Base-by-base conservation (phyloP, 2,113 vertebrate genomes). In the Mohoua ochrocephala region DNA sequence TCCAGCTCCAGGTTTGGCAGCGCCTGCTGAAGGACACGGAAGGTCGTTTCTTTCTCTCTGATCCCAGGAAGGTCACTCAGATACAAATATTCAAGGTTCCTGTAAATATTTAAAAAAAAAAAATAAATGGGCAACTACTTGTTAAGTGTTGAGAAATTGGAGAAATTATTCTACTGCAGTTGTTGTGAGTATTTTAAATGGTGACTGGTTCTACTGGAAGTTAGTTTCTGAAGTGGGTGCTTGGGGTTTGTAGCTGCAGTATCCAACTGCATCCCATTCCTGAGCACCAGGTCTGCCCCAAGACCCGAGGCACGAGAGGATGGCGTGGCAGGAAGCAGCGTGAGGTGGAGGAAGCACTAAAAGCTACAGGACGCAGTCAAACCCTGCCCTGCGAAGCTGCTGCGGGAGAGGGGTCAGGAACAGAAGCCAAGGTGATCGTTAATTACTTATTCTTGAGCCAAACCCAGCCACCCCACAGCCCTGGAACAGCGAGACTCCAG, bases 11-110 rank as follows among this genome's bases (percentile, higher is more conserved):
- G 97, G 28, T 97, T 97, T 7, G 99, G 99, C 63, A 99, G 98
- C 1, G 99, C 98, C n/a, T 96, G 98, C 96, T 98, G 97, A 54
- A 99, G 97, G 85, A 98, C n/a, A 13, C 94, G 92, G 22, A 94
- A 71, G 4, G 99, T 98, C 6, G 22, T 96, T 75, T 98, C 97
- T 95, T 97, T 99, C 93, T 99, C 94, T 94, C 49, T 98, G 93
- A 99, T 70, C 70, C 98, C 99, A 24, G 99, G 99, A 54, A 99
- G 99, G 91, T 99, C 99, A 35, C 98, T 98, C 97, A 99, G 98
- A 83, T 98, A 98, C 96, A 99, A 98, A 95, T 98, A 97, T 91
- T 99, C 97, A 95, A 99, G 98, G 60, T 98, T 99, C 97, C 99
- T 99, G 73, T 17, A 96, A 96, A 96, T 33, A 74, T 56, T 96